Evolutionary conservation across 2,888 invertebrate species (phyloP).

Genomic region (Lasioglossum figueresi): DNA sequence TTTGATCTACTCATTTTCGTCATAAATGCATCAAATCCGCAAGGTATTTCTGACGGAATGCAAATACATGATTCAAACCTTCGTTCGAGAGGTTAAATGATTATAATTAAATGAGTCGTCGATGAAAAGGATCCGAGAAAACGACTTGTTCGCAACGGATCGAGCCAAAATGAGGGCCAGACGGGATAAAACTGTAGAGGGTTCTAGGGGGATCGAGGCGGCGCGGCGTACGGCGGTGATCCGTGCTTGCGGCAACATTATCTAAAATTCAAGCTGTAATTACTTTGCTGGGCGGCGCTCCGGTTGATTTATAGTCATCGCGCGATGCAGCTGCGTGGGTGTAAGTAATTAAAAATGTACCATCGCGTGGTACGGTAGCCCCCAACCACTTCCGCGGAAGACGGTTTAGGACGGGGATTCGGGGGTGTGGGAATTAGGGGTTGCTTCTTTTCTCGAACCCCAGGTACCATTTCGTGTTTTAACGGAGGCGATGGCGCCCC

Average conservation of each 20-base stretch:
- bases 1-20: background rate
- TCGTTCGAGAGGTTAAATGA: background rate
- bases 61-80: background rate
- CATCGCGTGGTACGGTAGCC: constrained; percentile 82
- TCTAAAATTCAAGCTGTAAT: constrained; percentile 84
- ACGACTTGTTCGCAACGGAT: constrained; percentile 66
- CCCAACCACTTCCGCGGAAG: constrained; percentile 65
- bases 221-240: constrained; percentile 53
- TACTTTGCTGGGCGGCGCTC: constrained; percentile 84
- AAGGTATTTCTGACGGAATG: background rate
- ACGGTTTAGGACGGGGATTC: constrained; percentile 61
- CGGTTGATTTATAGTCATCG: constrained; percentile 84
- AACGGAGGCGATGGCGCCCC: constrained; percentile 72
- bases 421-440: constrained; percentile 70
- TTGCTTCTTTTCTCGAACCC: constrained; percentile 72
- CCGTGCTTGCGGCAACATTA: constrained; percentile 84
- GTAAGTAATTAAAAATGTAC: constrained; percentile 84
- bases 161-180: constrained; percentile 43
- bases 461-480: constrained; percentile 78
- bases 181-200: constrained; percentile 48
- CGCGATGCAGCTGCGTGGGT: constrained; percentile 84
- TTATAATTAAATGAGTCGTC: constrained; percentile 13
- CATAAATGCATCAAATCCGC: background rate
- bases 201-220: constrained; percentile 27
- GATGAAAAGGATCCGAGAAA: constrained; percentile 41